Conservation (phyloP, 2,113 vertebrate genomes). For the Chaenocephalus aceratus region DNA sequence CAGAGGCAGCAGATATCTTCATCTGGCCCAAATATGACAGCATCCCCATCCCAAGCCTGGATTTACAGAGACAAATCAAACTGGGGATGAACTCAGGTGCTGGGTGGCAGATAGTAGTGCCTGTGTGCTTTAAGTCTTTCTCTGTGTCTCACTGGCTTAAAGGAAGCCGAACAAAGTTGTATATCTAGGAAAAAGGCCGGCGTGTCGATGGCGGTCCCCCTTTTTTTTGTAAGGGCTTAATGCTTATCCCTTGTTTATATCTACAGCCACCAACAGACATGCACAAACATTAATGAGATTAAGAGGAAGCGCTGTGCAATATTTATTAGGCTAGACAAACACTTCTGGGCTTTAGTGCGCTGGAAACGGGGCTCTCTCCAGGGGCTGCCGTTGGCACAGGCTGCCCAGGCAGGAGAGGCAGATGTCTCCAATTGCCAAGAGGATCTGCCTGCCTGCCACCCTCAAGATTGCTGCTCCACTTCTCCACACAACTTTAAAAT, state of each 20-base stretch:
- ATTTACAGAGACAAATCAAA: conserved; percentile 61
- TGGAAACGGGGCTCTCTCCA: conserved; percentile 72
- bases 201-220: conserved; percentile 48
- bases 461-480: conserved; percentile 77
- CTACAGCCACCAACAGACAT: conserved; percentile 82
- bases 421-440: conserved; percentile 77
- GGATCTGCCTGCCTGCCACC: conserved; percentile 73
- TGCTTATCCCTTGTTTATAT: conserved; percentile 84
- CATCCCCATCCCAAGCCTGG: conserved; percentile 57
- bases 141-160: conserved; percentile 58
- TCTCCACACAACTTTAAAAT: conserved; percentile 77
- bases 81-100: conserved; percentile 71
- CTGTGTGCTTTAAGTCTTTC: conserved; percentile 66
- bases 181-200: conserved; percentile 53
- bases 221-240: conserved; percentile 78
- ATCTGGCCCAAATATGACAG: conserved; percentile 77
- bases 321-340: conserved; percentile 87
- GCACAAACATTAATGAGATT: conserved; percentile 88
- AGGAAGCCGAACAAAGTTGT: conserved; percentile 55
- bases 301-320: conserved; percentile 82
- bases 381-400: conserved; percentile 75
- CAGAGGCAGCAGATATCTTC: conserved; percentile 77
- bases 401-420: conserved; percentile 78
- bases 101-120: conserved; percentile 63
- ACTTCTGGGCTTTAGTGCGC: conserved; percentile 84